Conservation (phyloP, 2,113 vertebrate species). For the Anhinga anhinga region DNA sequence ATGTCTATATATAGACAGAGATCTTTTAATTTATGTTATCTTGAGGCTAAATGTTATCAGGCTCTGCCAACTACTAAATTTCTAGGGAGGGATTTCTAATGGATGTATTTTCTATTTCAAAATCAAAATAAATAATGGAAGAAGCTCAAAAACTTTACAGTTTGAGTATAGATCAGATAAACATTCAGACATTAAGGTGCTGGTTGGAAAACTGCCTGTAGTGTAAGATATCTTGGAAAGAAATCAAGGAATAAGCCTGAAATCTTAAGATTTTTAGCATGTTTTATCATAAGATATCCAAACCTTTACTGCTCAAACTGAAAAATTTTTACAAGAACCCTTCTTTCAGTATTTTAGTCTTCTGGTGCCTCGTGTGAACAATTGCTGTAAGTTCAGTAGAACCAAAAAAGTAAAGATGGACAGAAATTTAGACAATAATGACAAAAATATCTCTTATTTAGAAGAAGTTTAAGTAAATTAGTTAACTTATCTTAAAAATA, state of each 20-base stretch:
- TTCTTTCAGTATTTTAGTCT: background rate
- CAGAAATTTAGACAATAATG: background rate
- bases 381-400: background rate
- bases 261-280: background rate
- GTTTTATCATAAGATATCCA: background rate
- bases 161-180: background rate
- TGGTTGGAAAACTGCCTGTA: background rate
- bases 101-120: background rate
- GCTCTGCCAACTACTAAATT: background rate
- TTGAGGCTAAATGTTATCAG: conserved; percentile 7
- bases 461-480: background rate
- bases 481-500: background rate
- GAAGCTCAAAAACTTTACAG: background rate
- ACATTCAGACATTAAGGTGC: background rate
- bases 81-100: background rate
- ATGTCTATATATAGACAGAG: background rate
- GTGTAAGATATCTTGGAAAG: background rate
- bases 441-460: background rate
- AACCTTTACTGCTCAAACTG: background rate
- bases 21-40: background rate
- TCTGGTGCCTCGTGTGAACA: background rate
- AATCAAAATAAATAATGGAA: conserved; percentile 20
- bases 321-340: background rate
- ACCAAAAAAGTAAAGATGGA: background rate
- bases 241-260: background rate